Base-by-base conservation (phyloP, 2,797 vertebrate species). In the Myotis vivesi region DNA sequence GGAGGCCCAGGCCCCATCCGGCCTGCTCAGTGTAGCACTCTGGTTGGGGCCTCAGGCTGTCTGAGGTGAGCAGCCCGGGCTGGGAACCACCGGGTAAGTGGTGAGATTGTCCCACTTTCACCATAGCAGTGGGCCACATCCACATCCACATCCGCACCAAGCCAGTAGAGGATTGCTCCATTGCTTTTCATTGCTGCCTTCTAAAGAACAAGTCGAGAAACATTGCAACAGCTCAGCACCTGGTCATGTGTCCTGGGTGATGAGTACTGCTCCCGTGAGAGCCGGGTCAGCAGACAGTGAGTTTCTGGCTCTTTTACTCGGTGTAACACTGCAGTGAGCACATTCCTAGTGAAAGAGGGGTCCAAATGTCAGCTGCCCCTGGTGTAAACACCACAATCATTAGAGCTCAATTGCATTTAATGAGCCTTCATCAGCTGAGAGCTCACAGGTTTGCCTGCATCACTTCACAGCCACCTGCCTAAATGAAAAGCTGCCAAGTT, bases 401-500 rank as follows among this genome's bases (percentile, higher is more conserved):
- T 33, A 30, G 76, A 75, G 44, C 38, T 89, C 28, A 2, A 0
- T 0, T 55, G 71, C 13, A 38, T 4, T 38, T 51, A 69, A 28
- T 6, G 41, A 23, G 15, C 59, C 4, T 64, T 89, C 2, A 16
- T 41, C 71, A 55, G 36, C 9, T 72, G 44, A 75, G 94, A 97
- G 36, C 72, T 96, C 89, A 33, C 17, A n/a, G 66, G 55, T 92
- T 62, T 95, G 53, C 73, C 83, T 69, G 53, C 46, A 92, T 89
- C 94, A 72, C n/a, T 92, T 91, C 53, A 82, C 41, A 59, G 36
- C 30, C 69, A 72, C 62, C 82, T 89, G 89, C 69, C 83, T 94
- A 66, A 55, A 86, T 94, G 95, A 91, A 46, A 93, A 49, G 44
- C 91, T 92, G 72, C 59, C 66, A 80, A 44, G 79, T 92, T 55